A percentile compares a stretch with the other conserved stretches of the same genome.
Evolutionary conservation across 2,113 vertebrate species (phyloP).

Genomic region (Misgurnus anguillicaudatus): DNA sequence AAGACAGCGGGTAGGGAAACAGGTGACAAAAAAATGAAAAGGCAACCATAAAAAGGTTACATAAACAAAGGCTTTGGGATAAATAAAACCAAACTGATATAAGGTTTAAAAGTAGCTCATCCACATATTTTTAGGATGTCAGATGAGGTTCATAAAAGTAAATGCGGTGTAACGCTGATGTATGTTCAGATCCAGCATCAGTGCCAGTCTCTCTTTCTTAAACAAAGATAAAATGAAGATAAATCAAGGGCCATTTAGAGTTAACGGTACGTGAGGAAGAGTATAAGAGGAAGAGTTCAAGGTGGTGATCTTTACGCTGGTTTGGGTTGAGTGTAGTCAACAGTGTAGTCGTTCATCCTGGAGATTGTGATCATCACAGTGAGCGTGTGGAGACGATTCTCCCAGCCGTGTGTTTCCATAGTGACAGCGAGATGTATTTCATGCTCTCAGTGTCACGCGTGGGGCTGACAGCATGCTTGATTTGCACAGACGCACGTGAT

Average conservation of each 20-base stretch:
- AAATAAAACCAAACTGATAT: background rate
- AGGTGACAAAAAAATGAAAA: conserved; percentile 36
- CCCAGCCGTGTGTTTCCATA: conserved; percentile 17
- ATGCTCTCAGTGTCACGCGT: background rate
- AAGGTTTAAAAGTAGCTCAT: background rate
- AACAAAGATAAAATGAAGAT: background rate
- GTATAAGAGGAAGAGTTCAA: background rate
- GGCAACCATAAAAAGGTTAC: background rate
- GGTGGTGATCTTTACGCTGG: background rate
- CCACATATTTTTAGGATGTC: background rate
- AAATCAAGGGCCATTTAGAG: background rate
- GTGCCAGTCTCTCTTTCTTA: background rate
- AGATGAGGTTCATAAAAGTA: too few relatives aligned
- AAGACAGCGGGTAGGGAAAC: conserved; percentile 26
- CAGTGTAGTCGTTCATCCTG: background rate
- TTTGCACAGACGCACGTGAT: background rate
- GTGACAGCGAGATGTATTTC: conserved; percentile 19
- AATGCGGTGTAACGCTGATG: background rate
- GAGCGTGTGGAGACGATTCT: conserved; percentile 30
- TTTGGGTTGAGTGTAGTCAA: background rate
- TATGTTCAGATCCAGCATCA: background rate
- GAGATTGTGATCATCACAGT: conserved; percentile 36
- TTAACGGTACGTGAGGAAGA: background rate
- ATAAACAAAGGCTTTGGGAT: conserved; percentile 21
- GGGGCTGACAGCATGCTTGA: background rate